Evolutionary conservation across 1,140 invertebrate genomes (phyloP), one percentile per base, ranked within the genome.

Genomic region (Drosophila subpulchrella): DNA sequence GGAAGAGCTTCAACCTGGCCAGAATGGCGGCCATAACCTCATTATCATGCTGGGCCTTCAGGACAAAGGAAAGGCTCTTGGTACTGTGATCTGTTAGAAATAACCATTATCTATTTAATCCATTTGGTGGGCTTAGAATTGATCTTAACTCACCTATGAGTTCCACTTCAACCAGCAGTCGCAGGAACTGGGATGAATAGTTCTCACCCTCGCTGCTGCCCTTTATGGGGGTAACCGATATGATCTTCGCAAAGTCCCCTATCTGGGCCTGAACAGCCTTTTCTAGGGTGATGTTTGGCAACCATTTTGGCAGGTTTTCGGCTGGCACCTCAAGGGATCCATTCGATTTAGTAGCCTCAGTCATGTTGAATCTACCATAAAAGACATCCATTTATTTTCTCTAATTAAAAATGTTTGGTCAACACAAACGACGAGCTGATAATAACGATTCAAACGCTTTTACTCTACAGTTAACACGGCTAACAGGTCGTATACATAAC

Each of bases 41-140:
- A 12, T 86, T 81, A 48, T 46, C 74, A 20, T 82, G 83, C 54
- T 78, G 81, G 6, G 77, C 56, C 66, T 91, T 91, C n/a, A 91
- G 47, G 7, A 91, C 72, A 57, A 91, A 91, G 10, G 81, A 62
- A 5, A 81, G 20, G 3, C 24, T 71, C 47, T 78, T 91, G 5
- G 56, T 78, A 48, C 36, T 67, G 51, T 82, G 70, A 79, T 91
- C 90, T 72, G 36, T 0, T 10, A 30, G 0, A 0, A 27, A 65
- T 4, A 17, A 11, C 2, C 4, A 15, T 34, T 5, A 15, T 8
- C 3, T 30, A 30, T 30, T 2, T 10, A 17, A 17, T 51, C 4
- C 6, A 15, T 2, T n/a, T 7, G 5, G 3, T 15, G n/a, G 12
- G 8, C 3, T 36, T 36, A 3, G 3, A 10, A 1, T 20, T 1